These are phyloP conservation scores for Trypoxylon attenuatum DNA, from an alignment of 2,888 invertebrate species.

Conservation along the genomic window DNA sequence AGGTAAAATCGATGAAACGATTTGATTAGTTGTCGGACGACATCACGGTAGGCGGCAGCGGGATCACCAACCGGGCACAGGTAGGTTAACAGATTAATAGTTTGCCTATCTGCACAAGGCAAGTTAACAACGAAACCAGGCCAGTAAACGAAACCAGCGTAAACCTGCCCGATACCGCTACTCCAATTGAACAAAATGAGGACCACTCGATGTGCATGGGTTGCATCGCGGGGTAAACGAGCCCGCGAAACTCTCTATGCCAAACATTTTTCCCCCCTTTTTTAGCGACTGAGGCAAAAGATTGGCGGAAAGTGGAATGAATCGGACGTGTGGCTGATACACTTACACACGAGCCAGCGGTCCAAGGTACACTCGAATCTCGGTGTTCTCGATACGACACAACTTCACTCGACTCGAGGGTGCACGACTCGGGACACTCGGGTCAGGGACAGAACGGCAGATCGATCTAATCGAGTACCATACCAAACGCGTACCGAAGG, in stretches of 20 bases:
- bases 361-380: no score
- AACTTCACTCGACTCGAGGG: no score
- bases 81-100: slow-evolving; percentile 57
- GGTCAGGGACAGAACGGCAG: slow-evolving; percentile 46
- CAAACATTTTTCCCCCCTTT: no score
- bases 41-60: slow-evolving; percentile 23
- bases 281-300: no score
- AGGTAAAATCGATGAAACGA: slow-evolving; percentile 29
- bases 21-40: slow-evolving; percentile 22
- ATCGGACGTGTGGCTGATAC: no score
- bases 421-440: slow-evolving; percentile 28
- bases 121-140: slow-evolving; percentile 66
- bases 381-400: no score
- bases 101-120: slow-evolving; percentile 59
- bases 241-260: no score
- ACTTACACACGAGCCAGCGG: no score
- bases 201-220: no score
- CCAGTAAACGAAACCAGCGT: slow-evolving; percentile 47
- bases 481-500: slow-evolving; percentile 28
- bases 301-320: no score
- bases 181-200: slow-evolving; percentile 15
- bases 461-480: slow-evolving; percentile 41
- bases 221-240: no score
- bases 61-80: slow-evolving; percentile 37
- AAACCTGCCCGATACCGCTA: slow-evolving; percentile 42